Evolutionary conservation across 1,140 invertebrate species (phyloP), one percentile per base, ranked within the genome.

Genomic region (Papilio polytes): DNA sequence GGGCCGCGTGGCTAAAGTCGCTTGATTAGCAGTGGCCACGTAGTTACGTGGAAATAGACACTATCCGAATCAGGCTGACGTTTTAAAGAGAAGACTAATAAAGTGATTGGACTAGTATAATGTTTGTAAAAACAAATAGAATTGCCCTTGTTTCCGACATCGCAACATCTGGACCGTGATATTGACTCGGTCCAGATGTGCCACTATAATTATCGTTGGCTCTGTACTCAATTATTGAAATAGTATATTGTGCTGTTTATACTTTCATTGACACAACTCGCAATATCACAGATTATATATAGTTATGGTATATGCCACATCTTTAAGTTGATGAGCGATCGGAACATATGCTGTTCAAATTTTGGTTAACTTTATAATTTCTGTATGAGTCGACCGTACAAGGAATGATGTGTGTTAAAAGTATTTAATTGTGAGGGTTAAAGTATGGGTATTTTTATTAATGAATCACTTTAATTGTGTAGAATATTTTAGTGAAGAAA

Each of bases 401-500:
- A 41, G 48, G 6, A 51, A 15, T 51, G 48, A 51, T 15, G 13
- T 51, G 48, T 51, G 48, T 51, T 18, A 59, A 59, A 59, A 10
- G 8, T 59, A 59, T 59, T 20, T 59, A 20, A 59, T 59, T 59
- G 6, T 59, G 9, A 22, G n/a, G 18, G 6, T 59, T 59, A 59
- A 59, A 59, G 2, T 41, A 59, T 63, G 2, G 20, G n/a, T 13
- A 22, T 63, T 26, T 26, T 63, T 63, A 12, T 31, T 70, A 31
- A 70, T 15, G 22, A 36, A 31, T 31, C 31, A 70, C 26, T 70
- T 70, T 70, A 70, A 70, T 70, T 18, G 63, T 70, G 31, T 15
- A 13, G 26, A 36, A 70, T 70, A 70, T 70, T 31, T 70, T 70
- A 26, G 87, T 86, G 85, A 90, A 90, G 84, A 87, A 87, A 81